These are phyloP conservation scores for Drosophila sulfurigaster DNA, from an alignment of 1,140 invertebrate genomes.

Conservation along the genomic window DNA sequence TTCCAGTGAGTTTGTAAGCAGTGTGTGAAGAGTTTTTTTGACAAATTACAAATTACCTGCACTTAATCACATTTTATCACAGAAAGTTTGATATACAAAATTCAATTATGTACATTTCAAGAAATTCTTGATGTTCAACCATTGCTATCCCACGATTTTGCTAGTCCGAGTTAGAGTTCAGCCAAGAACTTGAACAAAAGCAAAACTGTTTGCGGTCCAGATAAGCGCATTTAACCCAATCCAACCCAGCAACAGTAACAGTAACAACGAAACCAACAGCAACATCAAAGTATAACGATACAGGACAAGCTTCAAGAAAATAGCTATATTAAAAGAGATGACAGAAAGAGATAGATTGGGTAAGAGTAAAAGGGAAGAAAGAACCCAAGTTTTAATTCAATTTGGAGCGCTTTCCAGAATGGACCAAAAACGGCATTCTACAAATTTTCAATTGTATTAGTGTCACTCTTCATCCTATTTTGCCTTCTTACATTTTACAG, in stretches of 20 bases:
- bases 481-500: constrained; percentile 1
- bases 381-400: constrained; percentile 73
- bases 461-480: constrained; percentile 17
- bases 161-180: not conserved
- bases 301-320: constrained; percentile 28
- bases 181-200: constrained; percentile 24
- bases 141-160: constrained; percentile 31
- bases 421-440: constrained; percentile 51
- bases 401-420: constrained; percentile 51
- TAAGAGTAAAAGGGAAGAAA: constrained; percentile 10
- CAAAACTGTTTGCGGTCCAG: constrained; percentile 64
- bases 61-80: constrained; percentile 39
- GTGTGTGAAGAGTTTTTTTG: constrained; percentile 7
- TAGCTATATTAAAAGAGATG: constrained; percentile 31
- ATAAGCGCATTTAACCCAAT: constrained; percentile 52
- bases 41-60: constrained; percentile 38
- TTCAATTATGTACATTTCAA: constrained; percentile 18
- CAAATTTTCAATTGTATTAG: constrained; percentile 76
- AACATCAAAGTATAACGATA: constrained; percentile 35
- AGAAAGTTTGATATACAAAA: constrained; percentile 5
- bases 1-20: not conserved
- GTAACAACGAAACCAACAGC: not conserved
- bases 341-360: not conserved
- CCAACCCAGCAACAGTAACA: constrained; percentile 6
- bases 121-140: constrained; percentile 36